phyloP scores from a whole-genome alignment of 2,888 invertebrate species.

The Drosophila peninsularis region DNA sequence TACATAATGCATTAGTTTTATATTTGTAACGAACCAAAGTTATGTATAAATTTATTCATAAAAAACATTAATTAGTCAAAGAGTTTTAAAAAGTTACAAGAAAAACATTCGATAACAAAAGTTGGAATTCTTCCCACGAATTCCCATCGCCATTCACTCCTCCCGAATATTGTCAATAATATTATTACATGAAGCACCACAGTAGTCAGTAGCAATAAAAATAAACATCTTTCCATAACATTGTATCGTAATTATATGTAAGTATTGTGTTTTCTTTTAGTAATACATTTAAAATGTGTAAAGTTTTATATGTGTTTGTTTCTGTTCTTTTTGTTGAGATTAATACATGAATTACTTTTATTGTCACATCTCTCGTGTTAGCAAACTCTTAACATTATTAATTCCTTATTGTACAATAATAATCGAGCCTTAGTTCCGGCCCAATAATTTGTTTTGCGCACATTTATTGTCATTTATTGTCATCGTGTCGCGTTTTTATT shows the following conservation, averaged over 20 bases:
- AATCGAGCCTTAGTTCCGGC: conserved; percentile 46
- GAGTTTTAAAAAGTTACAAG: conserved; percentile 66
- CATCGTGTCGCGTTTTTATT: conserved; percentile 71
- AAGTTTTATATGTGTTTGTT: conserved; percentile 44
- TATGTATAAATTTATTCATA: conserved; percentile 55
- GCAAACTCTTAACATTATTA: conserved; percentile 34
- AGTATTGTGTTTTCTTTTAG: conserved; percentile 36
- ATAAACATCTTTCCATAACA: conserved; percentile 48
- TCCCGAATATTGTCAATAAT: conserved; percentile 49
- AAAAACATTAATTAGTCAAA: conserved; percentile 72
- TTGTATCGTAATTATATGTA: conserved; percentile 18
- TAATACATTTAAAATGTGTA: conserved; percentile 71
- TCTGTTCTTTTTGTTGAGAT: conserved; percentile 48
- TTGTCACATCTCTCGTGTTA: conserved; percentile 61
- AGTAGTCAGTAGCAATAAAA: conserved; percentile 76
- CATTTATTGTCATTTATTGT: conserved; percentile 68
- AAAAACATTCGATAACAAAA: conserved; percentile 71
- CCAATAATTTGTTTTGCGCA: conserved; percentile 56
- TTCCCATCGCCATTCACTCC: conserved; percentile 12
- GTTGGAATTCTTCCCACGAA: conserved; percentile 20
- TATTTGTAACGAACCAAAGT: conserved; percentile 50
- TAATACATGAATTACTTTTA: conserved; percentile 54
- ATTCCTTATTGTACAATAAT: conserved; percentile 55
- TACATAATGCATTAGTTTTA: conserved; percentile 23
- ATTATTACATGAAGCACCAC: conserved; percentile 75